Conservation (phyloP, 2,888 invertebrate species). For the Thumatha senex region DNA sequence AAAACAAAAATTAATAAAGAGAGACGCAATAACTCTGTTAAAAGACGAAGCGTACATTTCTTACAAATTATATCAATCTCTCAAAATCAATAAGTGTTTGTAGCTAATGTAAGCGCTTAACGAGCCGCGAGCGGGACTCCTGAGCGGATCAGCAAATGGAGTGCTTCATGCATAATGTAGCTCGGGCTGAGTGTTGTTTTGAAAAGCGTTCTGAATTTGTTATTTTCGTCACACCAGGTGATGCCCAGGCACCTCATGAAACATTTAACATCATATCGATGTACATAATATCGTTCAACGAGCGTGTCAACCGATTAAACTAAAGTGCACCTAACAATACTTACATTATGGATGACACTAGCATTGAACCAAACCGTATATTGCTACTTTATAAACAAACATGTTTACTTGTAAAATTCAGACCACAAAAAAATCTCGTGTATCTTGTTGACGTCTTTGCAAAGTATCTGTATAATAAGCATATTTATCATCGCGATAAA, state of each 20-base stretch:
- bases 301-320: constrained; percentile 18
- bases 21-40: constrained; percentile 12
- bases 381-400: not conserved
- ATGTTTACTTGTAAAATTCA: not conserved
- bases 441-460: not conserved
- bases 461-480: not conserved
- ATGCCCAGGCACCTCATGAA: constrained; percentile 75
- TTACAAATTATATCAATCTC: constrained; percentile 73
- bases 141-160: constrained; percentile 83
- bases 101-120: constrained; percentile 82
- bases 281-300: constrained; percentile 34
- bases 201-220: constrained; percentile 82
- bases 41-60: constrained; percentile 38
- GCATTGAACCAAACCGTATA: not conserved
- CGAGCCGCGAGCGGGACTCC: constrained; percentile 80
- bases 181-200: constrained; percentile 80
- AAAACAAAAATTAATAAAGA: constrained; percentile 1
- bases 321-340: not conserved
- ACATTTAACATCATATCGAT: constrained; percentile 75
- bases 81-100: constrained; percentile 81
- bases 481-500: not conserved
- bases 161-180: constrained; percentile 83
- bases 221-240: constrained; percentile 81
- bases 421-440: not conserved
- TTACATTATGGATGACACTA: not conserved